phyloP scores from a whole-genome alignment of 2,888 invertebrate species.

The Bembecia ichneumoniformis region DNA sequence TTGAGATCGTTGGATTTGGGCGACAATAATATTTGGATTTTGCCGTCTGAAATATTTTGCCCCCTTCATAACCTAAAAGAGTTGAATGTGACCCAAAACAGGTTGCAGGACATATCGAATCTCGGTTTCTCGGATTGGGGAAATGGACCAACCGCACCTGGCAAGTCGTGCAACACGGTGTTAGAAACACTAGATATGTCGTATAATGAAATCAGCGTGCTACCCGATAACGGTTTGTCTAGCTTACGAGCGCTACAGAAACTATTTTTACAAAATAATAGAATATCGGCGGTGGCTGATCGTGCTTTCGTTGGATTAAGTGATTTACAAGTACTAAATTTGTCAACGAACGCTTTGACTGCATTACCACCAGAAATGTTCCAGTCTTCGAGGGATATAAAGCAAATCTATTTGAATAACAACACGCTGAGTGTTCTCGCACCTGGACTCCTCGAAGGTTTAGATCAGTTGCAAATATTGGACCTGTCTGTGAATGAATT shows the following conservation, averaged over 20 bases:
- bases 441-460: conserved; percentile 80
- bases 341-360: conserved; percentile 84
- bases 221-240: conserved; percentile 80
- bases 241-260: conserved; percentile 78
- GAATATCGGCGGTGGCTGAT: conserved; percentile 80
- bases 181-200: conserved; percentile 82
- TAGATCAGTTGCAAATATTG: conserved; percentile 80
- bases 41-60: conserved; percentile 81
- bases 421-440: conserved; percentile 83
- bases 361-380: conserved; percentile 85
- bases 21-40: conserved; percentile 83
- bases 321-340: conserved; percentile 79
- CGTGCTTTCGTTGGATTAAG: conserved; percentile 80
- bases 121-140: conserved; percentile 83
- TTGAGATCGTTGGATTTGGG: conserved; percentile 79
- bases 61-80: conserved; percentile 77
- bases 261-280: conserved; percentile 82
- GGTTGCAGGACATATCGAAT: conserved; percentile 83
- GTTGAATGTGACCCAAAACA: conserved; percentile 82
- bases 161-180: conserved; percentile 78
- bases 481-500: conserved; percentile 83
- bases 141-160: conserved; percentile 75
- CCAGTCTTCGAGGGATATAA: conserved; percentile 78
- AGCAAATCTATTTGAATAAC: conserved; percentile 82
- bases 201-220: conserved; percentile 78